Evolutionary conservation across 2,113 vertebrate genomes (phyloP).

Genomic region (Machaerirhynchus nigripectus): DNA sequence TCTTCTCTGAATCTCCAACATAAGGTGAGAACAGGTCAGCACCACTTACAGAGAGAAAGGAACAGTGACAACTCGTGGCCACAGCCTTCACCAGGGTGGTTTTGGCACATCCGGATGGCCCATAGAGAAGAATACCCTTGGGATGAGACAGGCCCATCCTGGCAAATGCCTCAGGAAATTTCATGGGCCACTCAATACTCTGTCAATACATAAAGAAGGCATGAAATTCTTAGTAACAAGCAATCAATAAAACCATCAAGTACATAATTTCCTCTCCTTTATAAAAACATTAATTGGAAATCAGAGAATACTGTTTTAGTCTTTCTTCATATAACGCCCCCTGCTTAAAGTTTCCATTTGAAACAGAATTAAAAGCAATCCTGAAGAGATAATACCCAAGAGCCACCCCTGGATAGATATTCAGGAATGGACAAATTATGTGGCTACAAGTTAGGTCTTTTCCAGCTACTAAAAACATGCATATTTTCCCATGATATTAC

Average conservation of each 20-base stretch:
- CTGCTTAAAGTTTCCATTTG: neutral
- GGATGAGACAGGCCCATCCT: conserved; percentile 86
- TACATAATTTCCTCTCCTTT: neutral
- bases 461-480: neutral
- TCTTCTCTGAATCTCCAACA: conserved; percentile 92
- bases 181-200: conserved; percentile 95
- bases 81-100: conserved; percentile 87
- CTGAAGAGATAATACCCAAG: neutral
- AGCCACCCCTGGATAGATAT: neutral
- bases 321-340: neutral
- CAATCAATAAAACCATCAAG: neutral
- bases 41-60: conserved; percentile 86
- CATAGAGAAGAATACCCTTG: conserved; percentile 87
- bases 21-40: conserved; percentile 94
- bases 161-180: conserved; percentile 84
- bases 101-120: conserved; percentile 93
- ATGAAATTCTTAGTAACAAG: neutral
- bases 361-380: neutral
- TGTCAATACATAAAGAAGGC: conserved; percentile 50
- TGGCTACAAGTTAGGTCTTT: neutral
- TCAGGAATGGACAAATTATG: neutral
- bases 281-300: neutral
- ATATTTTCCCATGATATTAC: neutral
- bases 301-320: neutral
- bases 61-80: conserved; percentile 82